These are phyloP conservation scores for Drosophila nr. perissopoda DNA, from an alignment of 2,888 invertebrate species.

Conservation along the genomic window DNA sequence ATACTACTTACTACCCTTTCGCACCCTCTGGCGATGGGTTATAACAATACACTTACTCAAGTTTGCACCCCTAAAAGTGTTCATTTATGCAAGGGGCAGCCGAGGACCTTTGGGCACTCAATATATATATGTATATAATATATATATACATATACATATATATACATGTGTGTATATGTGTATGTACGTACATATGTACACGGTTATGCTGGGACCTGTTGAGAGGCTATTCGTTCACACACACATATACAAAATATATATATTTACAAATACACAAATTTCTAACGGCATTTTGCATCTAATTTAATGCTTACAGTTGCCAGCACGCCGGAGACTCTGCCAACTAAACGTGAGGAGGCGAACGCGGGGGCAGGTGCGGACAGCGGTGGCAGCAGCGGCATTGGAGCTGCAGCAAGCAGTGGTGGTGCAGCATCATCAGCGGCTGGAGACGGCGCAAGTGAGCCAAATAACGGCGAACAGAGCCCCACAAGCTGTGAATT, in stretches of 20 bases:
- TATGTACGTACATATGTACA: conserved; percentile 1
- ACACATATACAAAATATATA: neutral
- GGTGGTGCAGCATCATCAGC: conserved; percentile 17
- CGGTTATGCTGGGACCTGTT: conserved; percentile 37
- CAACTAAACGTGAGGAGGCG: conserved; percentile 87
- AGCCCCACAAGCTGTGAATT: conserved; percentile 64
- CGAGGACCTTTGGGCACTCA: neutral
- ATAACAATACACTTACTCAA: conserved; percentile 53
- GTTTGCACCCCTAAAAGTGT: conserved; percentile 6
- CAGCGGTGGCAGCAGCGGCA: conserved; percentile 33
- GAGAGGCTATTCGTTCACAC: conserved; percentile 19
- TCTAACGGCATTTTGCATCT: conserved; percentile 43
- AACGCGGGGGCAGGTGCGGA: conserved; percentile 47
- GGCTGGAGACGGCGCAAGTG: conserved; percentile 21
- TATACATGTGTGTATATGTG: neutral
- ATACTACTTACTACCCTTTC: conserved; percentile 30
- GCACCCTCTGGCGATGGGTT: conserved; percentile 24
- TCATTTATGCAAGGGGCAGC: conserved; percentile 35
- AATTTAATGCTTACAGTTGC: conserved; percentile 89
- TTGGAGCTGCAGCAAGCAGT: conserved; percentile 29
- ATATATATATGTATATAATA: neutral
- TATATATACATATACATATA: neutral
- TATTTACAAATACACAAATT: conserved; percentile 12
- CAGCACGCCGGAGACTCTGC: conserved; percentile 91
- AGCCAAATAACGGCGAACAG: conserved; percentile 55